Conservation (phyloP, 2,888 invertebrate species). For the Ommatoiulus sabulosus region DNA sequence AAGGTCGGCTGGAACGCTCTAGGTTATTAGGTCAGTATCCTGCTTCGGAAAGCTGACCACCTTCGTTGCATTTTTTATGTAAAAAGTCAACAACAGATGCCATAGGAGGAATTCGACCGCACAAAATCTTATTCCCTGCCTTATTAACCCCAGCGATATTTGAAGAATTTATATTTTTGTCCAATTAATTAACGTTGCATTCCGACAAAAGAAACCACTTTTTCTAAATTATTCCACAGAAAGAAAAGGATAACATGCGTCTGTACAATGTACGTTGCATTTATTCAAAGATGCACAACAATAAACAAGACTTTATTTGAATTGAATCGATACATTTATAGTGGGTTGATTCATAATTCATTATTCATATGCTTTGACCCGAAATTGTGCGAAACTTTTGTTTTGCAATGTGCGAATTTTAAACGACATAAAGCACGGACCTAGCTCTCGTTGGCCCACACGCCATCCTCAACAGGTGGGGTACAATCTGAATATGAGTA, state of each 20-base stretch:
- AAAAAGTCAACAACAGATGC: not conserved
- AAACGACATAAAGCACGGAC: not conserved
- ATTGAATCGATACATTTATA: too few species aligned
- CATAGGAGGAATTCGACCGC: not conserved
- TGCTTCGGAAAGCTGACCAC: slow-evolving; percentile 20
- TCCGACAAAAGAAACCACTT: not conserved
- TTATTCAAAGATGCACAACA: not conserved
- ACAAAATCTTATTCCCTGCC: not conserved
- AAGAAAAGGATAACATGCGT: too few species aligned
- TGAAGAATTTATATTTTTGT: not conserved
- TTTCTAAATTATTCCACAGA: not conserved
- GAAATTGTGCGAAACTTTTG: too few species aligned
- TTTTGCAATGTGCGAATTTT: too few species aligned
- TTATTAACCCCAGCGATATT: not conserved
- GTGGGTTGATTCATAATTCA: too few species aligned
- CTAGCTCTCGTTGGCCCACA: not conserved
- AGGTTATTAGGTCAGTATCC: slow-evolving; percentile 53
- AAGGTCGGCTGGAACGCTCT: slow-evolving; percentile 38
- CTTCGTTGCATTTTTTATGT: not conserved
- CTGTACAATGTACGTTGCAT: not conserved
- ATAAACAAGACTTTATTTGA: not conserved
- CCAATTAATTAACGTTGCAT: not conserved
- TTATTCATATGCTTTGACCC: too few species aligned
- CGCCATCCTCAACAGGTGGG: not conserved
- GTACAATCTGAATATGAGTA: slow-evolving; percentile 15